A percentile compares a stretch with the other conserved stretches of the same genome.
Evolutionary conservation across 2,113 vertebrate species (phyloP).

Genomic region (Myodes glareolus): DNA sequence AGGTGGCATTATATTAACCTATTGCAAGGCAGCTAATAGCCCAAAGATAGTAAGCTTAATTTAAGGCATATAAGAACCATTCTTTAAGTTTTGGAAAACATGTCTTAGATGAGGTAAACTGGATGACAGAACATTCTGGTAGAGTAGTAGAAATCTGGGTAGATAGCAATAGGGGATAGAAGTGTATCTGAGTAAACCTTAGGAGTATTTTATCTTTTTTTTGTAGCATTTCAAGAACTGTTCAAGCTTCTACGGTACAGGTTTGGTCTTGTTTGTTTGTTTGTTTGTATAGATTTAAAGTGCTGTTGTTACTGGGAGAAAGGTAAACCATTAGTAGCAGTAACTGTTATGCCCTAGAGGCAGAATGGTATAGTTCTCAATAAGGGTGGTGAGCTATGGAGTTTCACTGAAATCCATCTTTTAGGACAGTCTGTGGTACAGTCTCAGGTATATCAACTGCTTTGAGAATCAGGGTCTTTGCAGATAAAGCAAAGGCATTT

Average conservation of each 20-base stretch:
- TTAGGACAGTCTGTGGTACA: not conserved
- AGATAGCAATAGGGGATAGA: slow-evolving; percentile 68
- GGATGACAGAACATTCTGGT: slow-evolving; percentile 21
- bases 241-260: slow-evolving; percentile 35
- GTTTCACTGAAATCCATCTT: not conserved
- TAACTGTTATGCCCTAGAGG: not conserved
- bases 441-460: not conserved
- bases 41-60: slow-evolving; percentile 45
- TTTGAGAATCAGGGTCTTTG: not conserved
- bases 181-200: slow-evolving; percentile 42
- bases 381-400: not conserved
- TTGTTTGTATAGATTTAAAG: not conserved
- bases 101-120: slow-evolving; percentile 15
- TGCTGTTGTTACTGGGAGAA: slow-evolving; percentile 27
- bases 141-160: slow-evolving; percentile 31
- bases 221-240: slow-evolving; percentile 59
- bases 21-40: slow-evolving; percentile 39
- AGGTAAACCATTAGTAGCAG: not conserved
- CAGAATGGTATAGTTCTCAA: not conserved
- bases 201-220: slow-evolving; percentile 9
- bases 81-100: slow-evolving; percentile 58
- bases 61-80: slow-evolving; percentile 44
- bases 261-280: slow-evolving; percentile 7
- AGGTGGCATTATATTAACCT: slow-evolving; percentile 34
- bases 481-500: slow-evolving; percentile 6